A percentile compares a stretch with the other conserved stretches of the same genome.
phyloP scores from a whole-genome alignment of 2,888 invertebrate species.

The Parnassius apollo region DNA sequence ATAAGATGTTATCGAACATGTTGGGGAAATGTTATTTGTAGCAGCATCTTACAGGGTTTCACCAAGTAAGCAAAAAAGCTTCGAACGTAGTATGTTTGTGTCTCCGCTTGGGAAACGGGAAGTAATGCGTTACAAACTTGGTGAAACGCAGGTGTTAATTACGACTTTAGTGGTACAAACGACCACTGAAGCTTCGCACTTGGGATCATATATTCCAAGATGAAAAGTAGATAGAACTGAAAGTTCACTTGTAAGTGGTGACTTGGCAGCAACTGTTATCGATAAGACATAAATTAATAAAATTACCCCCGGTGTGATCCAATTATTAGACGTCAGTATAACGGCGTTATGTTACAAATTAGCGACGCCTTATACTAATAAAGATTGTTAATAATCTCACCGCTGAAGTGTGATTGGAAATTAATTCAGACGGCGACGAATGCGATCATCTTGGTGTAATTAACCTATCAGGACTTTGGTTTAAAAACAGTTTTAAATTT shows the following conservation, averaged over 20 bases:
- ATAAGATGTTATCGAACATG: no score
- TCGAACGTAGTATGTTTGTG: neutral
- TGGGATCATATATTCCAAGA: constrained; percentile 24
- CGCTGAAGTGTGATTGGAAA: neutral
- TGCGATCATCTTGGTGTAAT: no score
- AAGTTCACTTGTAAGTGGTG: constrained; percentile 12
- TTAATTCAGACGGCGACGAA: neutral
- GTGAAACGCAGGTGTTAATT: constrained; percentile 64
- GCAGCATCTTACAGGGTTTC: neutral
- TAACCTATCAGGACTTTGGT: no score
- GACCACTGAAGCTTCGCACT: constrained; percentile 41
- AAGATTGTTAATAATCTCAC: constrained; percentile 3
- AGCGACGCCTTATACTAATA: constrained; percentile 4
- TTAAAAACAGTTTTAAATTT: no score
- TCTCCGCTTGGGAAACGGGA: constrained; percentile 27
- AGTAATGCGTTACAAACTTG: constrained; percentile 56
- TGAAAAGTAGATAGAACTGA: neutral
- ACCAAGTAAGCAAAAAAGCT: neutral
- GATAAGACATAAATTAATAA: constrained; percentile 39
- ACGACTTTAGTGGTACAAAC: constrained; percentile 46
- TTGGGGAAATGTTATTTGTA: no score
- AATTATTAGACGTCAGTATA: constrained; percentile 16
- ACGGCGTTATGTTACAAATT: constrained; percentile 6
- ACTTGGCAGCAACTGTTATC: constrained; percentile 35
- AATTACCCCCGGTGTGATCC: constrained; percentile 18